Conservation (phyloP, 2,888 invertebrate species). For the Himalopsyche japonica region DNA sequence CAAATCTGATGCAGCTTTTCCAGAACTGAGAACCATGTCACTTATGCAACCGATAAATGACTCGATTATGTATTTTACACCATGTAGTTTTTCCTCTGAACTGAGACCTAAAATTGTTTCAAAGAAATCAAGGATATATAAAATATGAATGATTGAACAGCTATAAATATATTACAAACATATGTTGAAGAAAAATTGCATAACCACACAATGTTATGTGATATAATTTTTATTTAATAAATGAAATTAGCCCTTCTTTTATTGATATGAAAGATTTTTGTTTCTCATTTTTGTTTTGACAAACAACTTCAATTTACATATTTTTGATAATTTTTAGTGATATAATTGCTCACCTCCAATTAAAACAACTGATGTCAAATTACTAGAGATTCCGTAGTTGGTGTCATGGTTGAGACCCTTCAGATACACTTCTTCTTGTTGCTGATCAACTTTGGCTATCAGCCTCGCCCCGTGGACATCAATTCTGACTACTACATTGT, state of each 20-base stretch:
- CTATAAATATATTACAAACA: too few relatives aligned
- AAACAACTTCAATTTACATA: too few relatives aligned
- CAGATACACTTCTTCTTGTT: conserved; percentile 79
- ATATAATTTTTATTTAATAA: too few relatives aligned
- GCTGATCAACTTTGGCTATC: conserved; percentile 83
- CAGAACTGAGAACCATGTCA: conserved; percentile 83
- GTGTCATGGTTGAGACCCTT: conserved; percentile 82
- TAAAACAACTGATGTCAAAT: conserved; percentile 83
- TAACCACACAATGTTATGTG: too few relatives aligned
- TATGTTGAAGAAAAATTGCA: too few relatives aligned
- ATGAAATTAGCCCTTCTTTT: too few relatives aligned
- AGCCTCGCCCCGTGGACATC: conserved; percentile 85
- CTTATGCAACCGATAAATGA: conserved; percentile 91
- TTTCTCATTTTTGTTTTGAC: too few relatives aligned
- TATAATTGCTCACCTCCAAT: conserved; percentile 71
- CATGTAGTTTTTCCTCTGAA: conserved; percentile 84
- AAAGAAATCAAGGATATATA: too few relatives aligned
- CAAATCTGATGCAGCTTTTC: conserved; percentile 82
- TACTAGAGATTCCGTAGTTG: conserved; percentile 84
- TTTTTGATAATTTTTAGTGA: not conserved
- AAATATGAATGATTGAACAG: too few relatives aligned
- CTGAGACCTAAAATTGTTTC: conserved; percentile 67
- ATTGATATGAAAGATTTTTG: too few relatives aligned
- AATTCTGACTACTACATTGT: conserved; percentile 82
- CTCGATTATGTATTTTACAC: conserved; percentile 90